These are phyloP conservation scores for Zaprionus davidi DNA, from an alignment of 1,140 invertebrate genomes.

Conservation along the genomic window DNA sequence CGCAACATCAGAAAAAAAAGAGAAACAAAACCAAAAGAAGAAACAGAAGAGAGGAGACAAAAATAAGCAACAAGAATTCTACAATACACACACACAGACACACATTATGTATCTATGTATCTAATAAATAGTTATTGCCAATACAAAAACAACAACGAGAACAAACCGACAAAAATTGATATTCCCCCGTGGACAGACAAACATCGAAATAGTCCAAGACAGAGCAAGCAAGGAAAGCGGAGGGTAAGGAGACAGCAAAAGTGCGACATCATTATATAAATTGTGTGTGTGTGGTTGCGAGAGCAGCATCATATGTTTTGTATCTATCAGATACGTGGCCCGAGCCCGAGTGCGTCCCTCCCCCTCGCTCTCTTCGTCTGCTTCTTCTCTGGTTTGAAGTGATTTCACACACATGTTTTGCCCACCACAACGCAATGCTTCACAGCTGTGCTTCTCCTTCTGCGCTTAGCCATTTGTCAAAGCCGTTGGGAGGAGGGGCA, in stretches of 20 bases:
- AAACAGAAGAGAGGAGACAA: background rate
- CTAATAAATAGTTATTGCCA: conserved; percentile 83
- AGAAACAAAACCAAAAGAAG: background rate
- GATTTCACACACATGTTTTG: conserved; percentile 78
- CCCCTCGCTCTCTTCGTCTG: background rate
- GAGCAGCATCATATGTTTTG: conserved; percentile 76
- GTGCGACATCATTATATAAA: conserved; percentile 83
- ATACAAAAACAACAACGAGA: conserved; percentile 49
- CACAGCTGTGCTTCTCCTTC: conserved; percentile 66
- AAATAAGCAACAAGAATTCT: conserved; percentile 35
- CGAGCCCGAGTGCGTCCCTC: conserved; percentile 9
- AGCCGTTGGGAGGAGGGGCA: background rate
- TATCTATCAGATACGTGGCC: conserved; percentile 73
- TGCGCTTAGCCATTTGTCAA: conserved; percentile 64
- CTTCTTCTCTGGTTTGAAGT: conserved; percentile 57
- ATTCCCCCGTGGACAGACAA: conserved; percentile 53
- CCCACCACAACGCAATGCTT: conserved; percentile 72
- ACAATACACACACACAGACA: conserved; percentile 38
- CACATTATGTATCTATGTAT: conserved; percentile 74
- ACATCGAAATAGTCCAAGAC: background rate
- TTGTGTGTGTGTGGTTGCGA: conserved; percentile 66
- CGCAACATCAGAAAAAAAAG: conserved; percentile 8
- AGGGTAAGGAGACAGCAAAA: conserved; percentile 48
- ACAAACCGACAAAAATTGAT: conserved; percentile 67
- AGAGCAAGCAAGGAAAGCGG: background rate